Evolutionary conservation across 2,888 invertebrate species (phyloP), one percentile per base, ranked within the genome.

Genomic region (Nomada ruficornis): DNA sequence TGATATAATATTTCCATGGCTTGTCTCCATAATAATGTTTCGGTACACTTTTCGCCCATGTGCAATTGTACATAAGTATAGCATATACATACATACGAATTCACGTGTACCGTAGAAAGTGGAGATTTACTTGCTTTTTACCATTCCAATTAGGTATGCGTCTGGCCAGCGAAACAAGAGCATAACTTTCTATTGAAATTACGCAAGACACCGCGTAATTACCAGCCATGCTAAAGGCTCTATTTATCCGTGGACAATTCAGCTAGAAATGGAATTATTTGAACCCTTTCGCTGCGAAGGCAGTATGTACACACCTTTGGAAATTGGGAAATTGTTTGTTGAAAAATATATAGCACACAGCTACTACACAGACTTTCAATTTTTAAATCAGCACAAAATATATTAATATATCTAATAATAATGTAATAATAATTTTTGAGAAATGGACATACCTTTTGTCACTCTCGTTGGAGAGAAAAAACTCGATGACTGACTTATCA

Each of bases 141-240:
- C 63, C 42, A 80, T 64, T 67, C 73, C 20, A 52, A 72, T 79
- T 80, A 73, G 20, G 26, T 15, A 44, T 79, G 70, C 36, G 57
- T 59, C 54, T 62, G 42, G 47, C 50, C 23, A 29, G 36, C 54
- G 65, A 60, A 79, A 65, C 65, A 72, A 55, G 62, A 80, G 65
- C 60, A 65, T 63, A 79, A 67, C 81, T 80, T 82, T 80, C 82
- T 70, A 82, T 70, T 13, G 75, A 67, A 70, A 70, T 82, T 70
- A 57, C 70, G 80, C 76, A 82, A 82, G 47, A 26, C 60, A 69
- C 64, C 50, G 78, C 72, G 72, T 65, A 72, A 78, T 80, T 71
- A 65, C 59, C 26, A 15, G 50, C 9, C 55, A 0, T 7, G 1
- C 5, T 23, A 50, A 72, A 68, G 44, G 20, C 20, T n/a, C 26